A percentile compares a stretch with the other conserved stretches of the same genome.
These are phyloP conservation scores for Dermatemys mawii DNA, from an alignment of 2,113 vertebrate genomes.

Conservation along the genomic window DNA sequence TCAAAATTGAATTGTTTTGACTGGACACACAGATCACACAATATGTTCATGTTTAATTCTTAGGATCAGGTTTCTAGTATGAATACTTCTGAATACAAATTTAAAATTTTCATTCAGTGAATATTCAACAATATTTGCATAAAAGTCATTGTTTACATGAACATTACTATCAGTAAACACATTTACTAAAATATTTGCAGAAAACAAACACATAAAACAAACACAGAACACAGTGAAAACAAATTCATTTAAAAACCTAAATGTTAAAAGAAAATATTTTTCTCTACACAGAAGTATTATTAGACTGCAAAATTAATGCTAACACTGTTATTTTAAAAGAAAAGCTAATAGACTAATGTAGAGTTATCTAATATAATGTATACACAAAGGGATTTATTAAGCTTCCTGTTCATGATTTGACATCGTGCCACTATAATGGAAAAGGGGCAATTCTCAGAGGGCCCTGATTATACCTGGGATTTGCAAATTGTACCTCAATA, in stretches of 20 bases:
- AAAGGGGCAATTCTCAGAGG: not conserved
- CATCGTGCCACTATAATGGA: not conserved
- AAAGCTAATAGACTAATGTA: not conserved
- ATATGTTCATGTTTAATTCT: not conserved
- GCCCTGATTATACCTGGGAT: not conserved
- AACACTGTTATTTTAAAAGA: not conserved
- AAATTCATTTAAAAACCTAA: not conserved
- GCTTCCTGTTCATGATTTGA: conserved; percentile 23
- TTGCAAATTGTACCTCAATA: conserved; percentile 29
- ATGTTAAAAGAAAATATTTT: not conserved
- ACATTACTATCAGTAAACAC: not conserved
- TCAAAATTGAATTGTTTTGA: not conserved
- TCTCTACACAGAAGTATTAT: not conserved
- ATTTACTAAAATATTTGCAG: not conserved
- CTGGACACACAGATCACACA: not conserved
- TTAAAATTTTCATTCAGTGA: not conserved
- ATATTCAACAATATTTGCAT: not conserved
- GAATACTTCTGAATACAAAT: not conserved
- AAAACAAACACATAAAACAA: not conserved
- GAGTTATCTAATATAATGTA: not conserved
- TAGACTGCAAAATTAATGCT: not conserved
- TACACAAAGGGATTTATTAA: conserved; percentile 19
- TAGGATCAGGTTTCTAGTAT: not conserved
- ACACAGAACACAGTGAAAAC: not conserved
- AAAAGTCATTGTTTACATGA: not conserved